Evolutionary conservation across 2,113 vertebrate species (phyloP).

Genomic region (Oceanites oceanicus): DNA sequence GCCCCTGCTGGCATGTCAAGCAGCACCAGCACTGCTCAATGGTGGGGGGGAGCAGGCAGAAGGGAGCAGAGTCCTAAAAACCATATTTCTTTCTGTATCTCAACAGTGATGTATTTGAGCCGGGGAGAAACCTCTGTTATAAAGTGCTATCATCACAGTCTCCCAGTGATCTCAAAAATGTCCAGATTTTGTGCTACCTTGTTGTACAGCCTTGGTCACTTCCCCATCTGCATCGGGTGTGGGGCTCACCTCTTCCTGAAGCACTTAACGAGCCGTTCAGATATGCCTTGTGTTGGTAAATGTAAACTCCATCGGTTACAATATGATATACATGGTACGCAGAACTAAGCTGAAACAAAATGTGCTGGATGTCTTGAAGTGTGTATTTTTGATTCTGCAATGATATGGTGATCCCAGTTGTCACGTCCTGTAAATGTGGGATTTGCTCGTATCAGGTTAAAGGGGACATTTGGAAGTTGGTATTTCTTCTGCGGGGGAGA

Average conservation of each 20-base stretch:
- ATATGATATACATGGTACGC: fast-evolving
- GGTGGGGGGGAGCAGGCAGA: not conserved
- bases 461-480: not conserved
- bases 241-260: not conserved
- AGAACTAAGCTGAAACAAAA: not conserved
- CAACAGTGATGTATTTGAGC: not conserved
- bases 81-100: not conserved
- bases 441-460: not conserved
- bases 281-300: not conserved
- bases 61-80: not conserved
- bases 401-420: not conserved
- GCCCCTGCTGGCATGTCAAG: not conserved
- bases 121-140: not conserved
- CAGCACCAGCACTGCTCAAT: not conserved
- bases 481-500: not conserved
- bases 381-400: not conserved
- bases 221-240: not conserved
- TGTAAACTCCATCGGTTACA: not conserved
- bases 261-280: not conserved
- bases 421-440: not conserved
- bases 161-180: not conserved
- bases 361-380: not conserved
- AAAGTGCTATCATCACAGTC: not conserved
- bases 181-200: not conserved
- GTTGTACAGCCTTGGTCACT: not conserved